Conservation (phyloP, 2,113 vertebrate genomes). For the Papio anubis region DNA sequence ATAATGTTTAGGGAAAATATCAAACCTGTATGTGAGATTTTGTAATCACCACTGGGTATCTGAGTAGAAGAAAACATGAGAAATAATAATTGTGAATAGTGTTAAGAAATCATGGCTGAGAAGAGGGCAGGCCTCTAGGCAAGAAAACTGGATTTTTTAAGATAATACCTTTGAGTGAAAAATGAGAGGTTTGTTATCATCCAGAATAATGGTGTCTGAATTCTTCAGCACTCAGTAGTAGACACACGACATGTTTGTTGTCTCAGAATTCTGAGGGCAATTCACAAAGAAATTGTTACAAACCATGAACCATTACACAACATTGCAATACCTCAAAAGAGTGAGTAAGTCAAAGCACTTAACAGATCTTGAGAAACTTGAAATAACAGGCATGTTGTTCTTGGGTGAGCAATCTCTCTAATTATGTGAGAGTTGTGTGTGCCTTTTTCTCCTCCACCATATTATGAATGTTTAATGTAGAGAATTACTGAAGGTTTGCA, state of each 20-base stretch:
- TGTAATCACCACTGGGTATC: background rate
- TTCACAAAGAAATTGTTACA: constrained; percentile 3
- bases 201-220: background rate
- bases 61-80: background rate
- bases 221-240: background rate
- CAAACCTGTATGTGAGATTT: background rate
- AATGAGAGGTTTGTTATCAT: constrained; percentile 41
- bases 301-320: background rate
- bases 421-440: background rate
- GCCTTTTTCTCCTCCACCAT: background rate
- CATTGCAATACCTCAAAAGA: background rate
- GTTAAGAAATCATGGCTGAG: constrained; percentile 15
- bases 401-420: background rate
- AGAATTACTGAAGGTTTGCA: background rate
- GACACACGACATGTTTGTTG: background rate
- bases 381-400: background rate
- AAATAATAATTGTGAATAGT: background rate
- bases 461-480: background rate
- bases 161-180: constrained; percentile 47
- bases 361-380: background rate
- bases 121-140: background rate
- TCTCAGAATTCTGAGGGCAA: background rate
- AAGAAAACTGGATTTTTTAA: constrained; percentile 31
- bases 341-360: background rate
- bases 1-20: background rate